phyloP scores from a whole-genome alignment of 2,888 invertebrate genomes.

The Cetonia aurata region DNA sequence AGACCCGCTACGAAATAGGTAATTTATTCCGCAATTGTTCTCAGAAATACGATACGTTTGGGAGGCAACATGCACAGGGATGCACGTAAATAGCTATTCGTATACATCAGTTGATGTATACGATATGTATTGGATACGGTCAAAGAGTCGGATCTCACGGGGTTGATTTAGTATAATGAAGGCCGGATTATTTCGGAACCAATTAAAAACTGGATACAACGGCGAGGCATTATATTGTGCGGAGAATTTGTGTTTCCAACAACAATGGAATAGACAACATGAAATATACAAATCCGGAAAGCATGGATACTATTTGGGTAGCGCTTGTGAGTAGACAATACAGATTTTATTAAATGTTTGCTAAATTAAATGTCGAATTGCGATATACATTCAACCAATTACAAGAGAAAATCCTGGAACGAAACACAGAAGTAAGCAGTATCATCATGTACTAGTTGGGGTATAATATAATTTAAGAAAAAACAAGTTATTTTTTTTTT shows the following conservation, averaged over 20 bases:
- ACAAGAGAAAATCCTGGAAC: no score
- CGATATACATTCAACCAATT: no score
- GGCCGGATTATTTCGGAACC: slow-evolving; percentile 29
- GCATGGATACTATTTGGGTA: no score
- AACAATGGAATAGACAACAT: slow-evolving; percentile 27
- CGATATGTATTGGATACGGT: slow-evolving; percentile 2
- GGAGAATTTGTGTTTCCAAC: slow-evolving; percentile 26
- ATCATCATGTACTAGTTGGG: no score
- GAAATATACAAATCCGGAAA: background rate
- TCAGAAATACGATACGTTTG: slow-evolving; percentile 42
- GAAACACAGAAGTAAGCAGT: no score
- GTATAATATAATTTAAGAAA: no score
- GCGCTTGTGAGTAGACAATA: no score
- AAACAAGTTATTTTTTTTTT: background rate
- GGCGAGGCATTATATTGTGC: slow-evolving; percentile 10
- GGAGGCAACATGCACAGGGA: slow-evolving; percentile 26
- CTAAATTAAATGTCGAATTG: no score
- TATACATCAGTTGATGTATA: no score
- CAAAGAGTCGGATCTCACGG: slow-evolving; percentile 19
- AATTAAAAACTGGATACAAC: slow-evolving; percentile 28
- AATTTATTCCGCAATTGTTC: slow-evolving; percentile 45
- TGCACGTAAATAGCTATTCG: background rate
- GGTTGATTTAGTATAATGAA: slow-evolving; percentile 38
- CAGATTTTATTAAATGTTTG: background rate
- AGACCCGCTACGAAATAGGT: slow-evolving; percentile 41